phyloP scores from a whole-genome alignment of 2,797 vertebrate genomes.

The Sylvilagus floridanus region DNA sequence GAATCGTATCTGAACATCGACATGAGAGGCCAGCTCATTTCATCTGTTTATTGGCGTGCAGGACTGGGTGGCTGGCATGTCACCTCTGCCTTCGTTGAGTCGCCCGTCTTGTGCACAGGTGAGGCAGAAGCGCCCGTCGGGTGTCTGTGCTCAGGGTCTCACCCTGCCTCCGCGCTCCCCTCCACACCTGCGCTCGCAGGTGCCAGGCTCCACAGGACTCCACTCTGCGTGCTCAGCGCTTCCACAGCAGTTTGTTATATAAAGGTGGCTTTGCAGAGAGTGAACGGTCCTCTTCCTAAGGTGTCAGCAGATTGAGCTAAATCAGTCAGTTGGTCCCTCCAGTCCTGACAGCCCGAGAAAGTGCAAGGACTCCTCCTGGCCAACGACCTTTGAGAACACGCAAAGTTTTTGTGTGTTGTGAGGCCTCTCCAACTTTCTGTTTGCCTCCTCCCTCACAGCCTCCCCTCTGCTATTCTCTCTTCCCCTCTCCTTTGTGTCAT shows the following conservation, averaged over 20 bases:
- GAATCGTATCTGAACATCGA: neutral
- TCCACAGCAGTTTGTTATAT: neutral
- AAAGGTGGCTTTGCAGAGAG: slow-evolving; percentile 38
- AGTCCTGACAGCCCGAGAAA: neutral
- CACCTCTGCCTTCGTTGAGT: neutral
- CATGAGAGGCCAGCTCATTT: neutral
- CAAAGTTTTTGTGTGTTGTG: neutral
- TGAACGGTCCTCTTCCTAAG: neutral
- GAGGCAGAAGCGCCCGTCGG: fast-evolving
- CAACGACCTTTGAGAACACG: neutral
- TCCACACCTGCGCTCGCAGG: slow-evolving; percentile 30
- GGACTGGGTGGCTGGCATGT: neutral
- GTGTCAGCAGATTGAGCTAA: slow-evolving; percentile 37
- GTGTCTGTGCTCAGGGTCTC: fast-evolving
- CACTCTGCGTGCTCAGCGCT: slow-evolving; percentile 41
- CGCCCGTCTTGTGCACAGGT: neutral
- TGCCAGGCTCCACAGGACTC: neutral
- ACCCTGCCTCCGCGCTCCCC: fast-evolving
- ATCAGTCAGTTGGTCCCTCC: neutral
- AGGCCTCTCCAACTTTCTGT: neutral
- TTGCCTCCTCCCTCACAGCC: neutral
- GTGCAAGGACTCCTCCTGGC: neutral
- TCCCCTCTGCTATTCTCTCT: neutral
- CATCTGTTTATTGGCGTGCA: neutral
- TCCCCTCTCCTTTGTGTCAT: neutral